Evolutionary conservation across 1,140 invertebrate species (phyloP), one percentile per base, ranked within the genome.

Genomic region (Papilio polyxenes): DNA sequence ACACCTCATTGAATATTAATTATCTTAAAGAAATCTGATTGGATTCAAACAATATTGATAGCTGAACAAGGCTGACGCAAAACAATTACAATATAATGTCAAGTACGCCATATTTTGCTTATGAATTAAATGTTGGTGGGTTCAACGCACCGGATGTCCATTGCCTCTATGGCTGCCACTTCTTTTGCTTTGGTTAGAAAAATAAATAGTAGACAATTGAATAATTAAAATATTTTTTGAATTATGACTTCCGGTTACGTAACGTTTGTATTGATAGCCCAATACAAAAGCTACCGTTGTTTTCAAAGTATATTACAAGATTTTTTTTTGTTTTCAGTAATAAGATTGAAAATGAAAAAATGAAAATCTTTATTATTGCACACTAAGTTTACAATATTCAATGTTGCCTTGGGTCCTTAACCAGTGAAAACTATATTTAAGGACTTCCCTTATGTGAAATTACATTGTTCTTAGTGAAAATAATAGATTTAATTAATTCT

Each of bases 81-180:
- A 77, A 53, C 44, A 77, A 75, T 77, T 77, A 77, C 13, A 77
- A 77, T 77, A 77, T 77, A 77, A 77, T 77, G 11, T 53, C 3
- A 53, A 56, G 75, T 23, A 23, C 4, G 23, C 75, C 75, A 51
- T 77, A 77, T 51, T 77, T 77, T 77, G 44, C 44, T 49, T 44
- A 75, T 77, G 75, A 77, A 77, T 77, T 77, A 51, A 77, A 77
- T 53, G 56, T 77, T 77, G n/a, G 75, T 77, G 13, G 20, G 75
- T 77, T 77, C 74, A 77, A 51, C 20, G 75, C 10, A 48, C 75
- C 75, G 75, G 75, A 77, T 77, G 75, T 77, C 48, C 75, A 53
- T 77, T 77, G 75, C 49, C 75, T 75, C 74, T 77, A 77, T 77
- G 75, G 49, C 20, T 10, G 23, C 75, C 1, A 31, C 75, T n/a